A percentile compares a stretch with the other conserved stretches of the same genome.
These are phyloP conservation scores for Gandaritis pyraliata DNA, from an alignment of 2,888 invertebrate species.

Conservation along the genomic window DNA sequence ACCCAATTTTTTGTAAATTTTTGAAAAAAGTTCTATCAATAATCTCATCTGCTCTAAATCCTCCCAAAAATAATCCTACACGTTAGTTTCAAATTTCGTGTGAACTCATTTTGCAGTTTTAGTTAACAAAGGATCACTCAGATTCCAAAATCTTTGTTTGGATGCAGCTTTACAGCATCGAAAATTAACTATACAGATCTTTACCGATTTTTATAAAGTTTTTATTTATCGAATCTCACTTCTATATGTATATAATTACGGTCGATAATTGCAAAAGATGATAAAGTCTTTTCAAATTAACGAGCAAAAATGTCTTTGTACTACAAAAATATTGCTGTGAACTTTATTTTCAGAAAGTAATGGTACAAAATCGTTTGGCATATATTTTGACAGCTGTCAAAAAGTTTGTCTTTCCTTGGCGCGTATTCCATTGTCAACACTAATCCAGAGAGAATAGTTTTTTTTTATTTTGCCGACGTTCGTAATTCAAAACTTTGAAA, in stretches of 20 bases:
- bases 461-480: conserved; percentile 46
- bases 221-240: conserved; percentile 3
- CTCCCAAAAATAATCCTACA: conserved; percentile 20
- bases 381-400: conserved; percentile 4
- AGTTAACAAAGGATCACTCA: conserved; percentile 13
- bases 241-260: neutral
- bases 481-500: conserved; percentile 46
- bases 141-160: conserved; percentile 17
- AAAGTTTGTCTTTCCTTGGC: conserved; percentile 31
- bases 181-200: conserved; percentile 26
- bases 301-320: conserved; percentile 3
- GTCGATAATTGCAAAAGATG: conserved; percentile 3
- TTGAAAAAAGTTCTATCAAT: no score
- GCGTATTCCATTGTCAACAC: conserved; percentile 49
- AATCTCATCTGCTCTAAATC: conserved; percentile 13
- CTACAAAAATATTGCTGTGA: neutral
- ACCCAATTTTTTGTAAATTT: no score
- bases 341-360: neutral
- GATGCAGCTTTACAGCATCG: conserved; percentile 16
- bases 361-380: conserved; percentile 5
- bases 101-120: conserved; percentile 22
- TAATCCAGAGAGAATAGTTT: conserved; percentile 55
- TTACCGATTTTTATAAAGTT: conserved; percentile 7
- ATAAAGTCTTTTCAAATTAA: conserved; percentile 16
- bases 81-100: conserved; percentile 26